Conservation (phyloP, 2,888 invertebrate species). For the Caenorhabditis afra region DNA sequence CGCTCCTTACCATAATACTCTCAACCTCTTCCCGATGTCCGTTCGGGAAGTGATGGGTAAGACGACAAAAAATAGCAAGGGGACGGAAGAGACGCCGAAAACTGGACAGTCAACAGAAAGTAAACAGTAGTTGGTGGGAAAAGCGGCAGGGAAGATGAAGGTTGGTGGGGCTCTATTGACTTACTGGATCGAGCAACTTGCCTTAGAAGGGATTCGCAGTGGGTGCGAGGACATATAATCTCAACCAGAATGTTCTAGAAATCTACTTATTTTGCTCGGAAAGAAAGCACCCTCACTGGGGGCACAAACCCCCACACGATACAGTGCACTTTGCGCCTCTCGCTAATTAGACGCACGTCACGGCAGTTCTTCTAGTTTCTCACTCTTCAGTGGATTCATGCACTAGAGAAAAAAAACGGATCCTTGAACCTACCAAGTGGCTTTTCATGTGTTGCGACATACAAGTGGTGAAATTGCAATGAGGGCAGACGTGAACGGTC, state of each 20-base stretch:
- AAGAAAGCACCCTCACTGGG: conserved; percentile 5
- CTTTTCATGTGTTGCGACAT: conserved; percentile 81
- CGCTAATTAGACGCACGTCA: conserved; percentile 29
- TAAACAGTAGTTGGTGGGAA: conserved; percentile 59
- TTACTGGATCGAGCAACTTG: conserved; percentile 40
- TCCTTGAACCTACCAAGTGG: conserved; percentile 74
- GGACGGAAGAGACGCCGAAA: conserved; percentile 39
- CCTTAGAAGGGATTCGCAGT: conserved; percentile 6
- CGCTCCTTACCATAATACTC: conserved; percentile 41
- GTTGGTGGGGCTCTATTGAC: conserved; percentile 45
- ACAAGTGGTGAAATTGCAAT: conserved; percentile 80
- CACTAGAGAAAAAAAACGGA: conserved; percentile 9
- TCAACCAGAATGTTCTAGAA: conserved; percentile 1
- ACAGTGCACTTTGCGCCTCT: conserved; percentile 23
- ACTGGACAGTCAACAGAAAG: conserved; percentile 56
- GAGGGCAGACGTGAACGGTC: conserved; percentile 77
- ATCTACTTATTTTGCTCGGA: conserved; percentile 1
- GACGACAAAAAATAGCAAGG: conserved; percentile 28
- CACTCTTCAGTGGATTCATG: neutral
- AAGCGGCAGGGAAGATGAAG: conserved; percentile 46
- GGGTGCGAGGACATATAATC: conserved; percentile 5
- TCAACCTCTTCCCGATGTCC: conserved; percentile 54
- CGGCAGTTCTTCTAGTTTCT: conserved; percentile 4
- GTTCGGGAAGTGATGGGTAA: conserved; percentile 52
- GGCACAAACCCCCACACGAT: conserved; percentile 22